These are phyloP conservation scores for Hippopotamyrus pictus DNA, from an alignment of 2,797 vertebrate species.

Conservation along the genomic window DNA sequence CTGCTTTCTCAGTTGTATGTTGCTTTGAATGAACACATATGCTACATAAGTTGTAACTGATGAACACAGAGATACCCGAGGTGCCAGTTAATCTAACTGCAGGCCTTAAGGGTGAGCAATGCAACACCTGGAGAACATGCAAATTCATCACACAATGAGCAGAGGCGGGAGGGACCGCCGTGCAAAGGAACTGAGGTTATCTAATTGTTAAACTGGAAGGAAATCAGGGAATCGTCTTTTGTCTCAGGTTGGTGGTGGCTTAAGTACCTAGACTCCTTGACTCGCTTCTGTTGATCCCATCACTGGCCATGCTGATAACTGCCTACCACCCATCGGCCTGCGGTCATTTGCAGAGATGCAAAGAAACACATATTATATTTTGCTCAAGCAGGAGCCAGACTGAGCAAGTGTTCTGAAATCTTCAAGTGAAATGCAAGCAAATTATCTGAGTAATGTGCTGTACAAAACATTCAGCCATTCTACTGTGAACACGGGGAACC, in stretches of 20 bases:
- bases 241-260: neutral
- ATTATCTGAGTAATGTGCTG: constrained; percentile 12
- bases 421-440: neutral
- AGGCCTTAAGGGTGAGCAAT: neutral
- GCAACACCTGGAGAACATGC: neutral
- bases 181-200: neutral
- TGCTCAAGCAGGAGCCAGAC: neutral
- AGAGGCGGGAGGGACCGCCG: neutral
- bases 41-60: neutral
- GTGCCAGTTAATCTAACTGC: neutral
- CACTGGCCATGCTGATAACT: neutral
- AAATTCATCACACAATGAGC: neutral
- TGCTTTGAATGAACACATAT: neutral
- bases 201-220: neutral
- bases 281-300: neutral
- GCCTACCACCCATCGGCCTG: neutral
- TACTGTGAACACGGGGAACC: neutral
- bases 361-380: neutral
- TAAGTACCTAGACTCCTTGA: neutral
- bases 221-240: neutral
- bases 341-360: neutral
- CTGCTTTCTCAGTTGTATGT: neutral
- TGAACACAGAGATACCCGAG: neutral
- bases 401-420: neutral
- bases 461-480: neutral